Conservation (phyloP, 2,888 invertebrate species). For the Gastracanthus pulcherrimus region DNA sequence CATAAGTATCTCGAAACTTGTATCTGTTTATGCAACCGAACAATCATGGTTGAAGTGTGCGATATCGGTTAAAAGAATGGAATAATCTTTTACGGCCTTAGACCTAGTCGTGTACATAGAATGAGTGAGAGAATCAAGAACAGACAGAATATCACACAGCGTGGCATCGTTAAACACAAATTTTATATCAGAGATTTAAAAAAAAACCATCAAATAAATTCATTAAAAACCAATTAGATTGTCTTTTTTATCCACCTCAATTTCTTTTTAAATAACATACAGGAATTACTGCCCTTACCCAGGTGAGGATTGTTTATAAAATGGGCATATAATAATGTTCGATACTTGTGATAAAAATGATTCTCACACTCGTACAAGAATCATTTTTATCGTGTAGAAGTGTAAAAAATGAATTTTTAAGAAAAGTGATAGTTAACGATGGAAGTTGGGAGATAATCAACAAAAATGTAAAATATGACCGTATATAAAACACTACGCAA, state of each 20-base stretch:
- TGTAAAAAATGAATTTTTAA: too few species aligned
- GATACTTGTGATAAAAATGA: too few species aligned
- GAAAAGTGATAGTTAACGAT: too few species aligned
- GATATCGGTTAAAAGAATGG: constrained; percentile 61
- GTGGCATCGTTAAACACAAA: constrained; percentile 76
- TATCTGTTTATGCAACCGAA: constrained; percentile 55
- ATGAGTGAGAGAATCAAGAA: constrained; percentile 67
- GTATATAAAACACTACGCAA: too few species aligned
- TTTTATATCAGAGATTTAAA: constrained; percentile 77
- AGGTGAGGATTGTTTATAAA: too few species aligned
- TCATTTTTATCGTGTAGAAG: too few species aligned
- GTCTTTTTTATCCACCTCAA: neutral
- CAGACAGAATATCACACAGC: constrained; percentile 73
- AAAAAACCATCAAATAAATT: constrained; percentile 75
- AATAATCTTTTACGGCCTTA: constrained; percentile 73
- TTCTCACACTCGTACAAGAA: too few species aligned
- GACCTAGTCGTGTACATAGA: constrained; percentile 76
- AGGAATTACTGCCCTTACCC: too few species aligned
- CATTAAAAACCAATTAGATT: constrained; percentile 69
- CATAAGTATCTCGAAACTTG: constrained; percentile 51
- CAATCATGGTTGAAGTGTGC: constrained; percentile 55
- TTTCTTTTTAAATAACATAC: too few species aligned
- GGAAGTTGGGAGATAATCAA: too few species aligned
- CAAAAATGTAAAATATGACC: too few species aligned
- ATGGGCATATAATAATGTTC: too few species aligned